phyloP scores from a whole-genome alignment of 92 coral and sea anemone species.

The Pocillopora meandrina region DNA sequence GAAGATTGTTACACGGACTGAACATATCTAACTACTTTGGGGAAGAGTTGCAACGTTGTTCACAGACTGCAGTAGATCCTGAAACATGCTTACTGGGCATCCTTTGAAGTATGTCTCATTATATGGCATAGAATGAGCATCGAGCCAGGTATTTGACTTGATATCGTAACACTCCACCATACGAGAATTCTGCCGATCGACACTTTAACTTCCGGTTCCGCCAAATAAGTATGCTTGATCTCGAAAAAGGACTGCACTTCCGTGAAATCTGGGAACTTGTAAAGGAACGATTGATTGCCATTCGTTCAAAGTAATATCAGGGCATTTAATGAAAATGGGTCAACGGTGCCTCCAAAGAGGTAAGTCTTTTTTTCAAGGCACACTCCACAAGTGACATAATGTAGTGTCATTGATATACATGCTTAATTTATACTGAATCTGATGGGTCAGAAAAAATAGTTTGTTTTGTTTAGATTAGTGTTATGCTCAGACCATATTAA shows the following conservation, averaged over 20 bases:
- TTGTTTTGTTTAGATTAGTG: no score
- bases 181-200: slow-evolving; percentile 47
- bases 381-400: slow-evolving; percentile 9
- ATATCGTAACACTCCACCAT: slow-evolving; percentile 78
- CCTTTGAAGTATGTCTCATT: slow-evolving; percentile 84
- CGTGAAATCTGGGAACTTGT: slow-evolving; percentile 85
- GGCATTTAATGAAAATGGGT: slow-evolving; percentile 76
- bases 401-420: no score
- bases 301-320: slow-evolving; percentile 63
- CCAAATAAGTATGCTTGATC: slow-evolving; percentile 74
- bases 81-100: slow-evolving; percentile 67
- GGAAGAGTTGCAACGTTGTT: slow-evolving; percentile 15
- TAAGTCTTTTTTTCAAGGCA: slow-evolving; percentile 57
- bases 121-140: slow-evolving; percentile 68
- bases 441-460: no score
- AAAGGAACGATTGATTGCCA: slow-evolving; percentile 78
- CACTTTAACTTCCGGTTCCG: slow-evolving; percentile 74
- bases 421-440: no score
- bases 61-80: slow-evolving; percentile 58
- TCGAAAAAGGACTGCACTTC: slow-evolving; percentile 75
- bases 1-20: no score
- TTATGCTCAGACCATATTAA: no score
- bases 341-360: slow-evolving; percentile 86
- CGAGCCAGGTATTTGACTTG: slow-evolving; percentile 61
- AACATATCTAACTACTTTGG: no score